Conservation (phyloP, 2,888 invertebrate genomes). For the Exocentrus adspersus region DNA sequence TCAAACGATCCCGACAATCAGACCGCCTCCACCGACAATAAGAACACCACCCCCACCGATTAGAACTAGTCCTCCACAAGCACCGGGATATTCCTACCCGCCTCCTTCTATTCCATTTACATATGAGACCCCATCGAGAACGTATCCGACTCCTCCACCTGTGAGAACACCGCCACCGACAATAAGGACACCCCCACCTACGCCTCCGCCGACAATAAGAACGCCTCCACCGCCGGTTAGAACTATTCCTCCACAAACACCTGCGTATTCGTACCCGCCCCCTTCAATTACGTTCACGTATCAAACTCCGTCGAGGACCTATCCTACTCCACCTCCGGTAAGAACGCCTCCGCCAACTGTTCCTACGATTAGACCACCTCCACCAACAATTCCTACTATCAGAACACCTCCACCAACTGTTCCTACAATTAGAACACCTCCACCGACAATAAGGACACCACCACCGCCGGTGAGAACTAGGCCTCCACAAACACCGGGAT, state of each 20-base stretch:
- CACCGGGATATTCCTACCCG: background rate
- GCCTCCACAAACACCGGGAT: background rate
- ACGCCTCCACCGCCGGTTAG: background rate
- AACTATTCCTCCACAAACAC: background rate
- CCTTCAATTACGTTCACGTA: slow-evolving; percentile 3
- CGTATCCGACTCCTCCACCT: slow-evolving; percentile 1
- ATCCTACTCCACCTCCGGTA: background rate
- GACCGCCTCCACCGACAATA: background rate
- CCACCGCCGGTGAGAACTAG: background rate
- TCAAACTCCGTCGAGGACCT: background rate
- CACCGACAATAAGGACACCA: background rate
- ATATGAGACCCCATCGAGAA: background rate
- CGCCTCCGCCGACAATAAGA: background rate
- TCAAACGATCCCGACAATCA: background rate
- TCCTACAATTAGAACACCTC: background rate
- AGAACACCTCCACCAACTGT: slow-evolving; percentile 10
- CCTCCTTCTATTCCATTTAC: slow-evolving; percentile 4
- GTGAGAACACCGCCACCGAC: background rate
- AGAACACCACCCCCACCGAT: too few species aligned
- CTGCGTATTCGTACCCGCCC: background rate
- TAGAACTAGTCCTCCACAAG: background rate
- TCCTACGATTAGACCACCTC: slow-evolving; percentile 1
- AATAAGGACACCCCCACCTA: background rate
- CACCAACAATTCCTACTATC: background rate
- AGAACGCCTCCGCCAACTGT: background rate